Evolutionary conservation across 2,888 invertebrate species (phyloP), one percentile per base, ranked within the genome.

Genomic region (Himalopsyche japonica): DNA sequence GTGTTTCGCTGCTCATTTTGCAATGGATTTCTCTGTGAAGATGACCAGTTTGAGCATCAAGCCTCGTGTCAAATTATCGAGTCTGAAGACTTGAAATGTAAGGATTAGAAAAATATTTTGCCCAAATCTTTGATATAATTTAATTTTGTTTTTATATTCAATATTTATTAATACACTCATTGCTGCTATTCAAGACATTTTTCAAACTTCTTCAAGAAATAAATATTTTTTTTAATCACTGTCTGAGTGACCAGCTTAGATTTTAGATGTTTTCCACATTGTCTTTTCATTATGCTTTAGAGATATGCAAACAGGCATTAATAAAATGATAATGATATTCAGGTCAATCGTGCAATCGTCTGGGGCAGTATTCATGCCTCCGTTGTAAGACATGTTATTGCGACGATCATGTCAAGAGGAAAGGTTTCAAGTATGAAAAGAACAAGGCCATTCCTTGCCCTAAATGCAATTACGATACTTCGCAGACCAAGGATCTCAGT

Each of bases 21-120:
- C 90, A 93, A 95, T 88, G 96, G 95, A 79, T 98, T 95, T 89
- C 92, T 97, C 5, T 99, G 99, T 90, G 98, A 98, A 91, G 98
- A 98, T 91, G 98, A 98, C 91, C 98, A 98, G 91, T 98, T 98
- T 91, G 98, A 99, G 91, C 98, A 99, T 91, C 99, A 99, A 91
- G 98, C 98, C 4, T 97, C 97, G 0, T 98, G 98, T 90, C 98
- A 99, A 93, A 97, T 98, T 85, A 92, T 99, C 7, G 98, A 99
- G 89, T 95, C 98, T 0, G 99, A 99, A 91, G 98, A 95, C 88
- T 98, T 96, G 90, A 99, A 99, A 93, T 99, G 99, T 95, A 91
- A 93, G 91, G 88, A 79, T 82, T 10, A 15, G 3, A 43, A 76
- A 15, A 43, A n/a, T n/a, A n/a, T n/a, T n/a, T n/a, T n/a, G n/a